Percentiles rank a stretch among this genome's conserved stretches.
Evolutionary conservation across 2,888 invertebrate species (phyloP).

Genomic region (Mesoligia furuncula): DNA sequence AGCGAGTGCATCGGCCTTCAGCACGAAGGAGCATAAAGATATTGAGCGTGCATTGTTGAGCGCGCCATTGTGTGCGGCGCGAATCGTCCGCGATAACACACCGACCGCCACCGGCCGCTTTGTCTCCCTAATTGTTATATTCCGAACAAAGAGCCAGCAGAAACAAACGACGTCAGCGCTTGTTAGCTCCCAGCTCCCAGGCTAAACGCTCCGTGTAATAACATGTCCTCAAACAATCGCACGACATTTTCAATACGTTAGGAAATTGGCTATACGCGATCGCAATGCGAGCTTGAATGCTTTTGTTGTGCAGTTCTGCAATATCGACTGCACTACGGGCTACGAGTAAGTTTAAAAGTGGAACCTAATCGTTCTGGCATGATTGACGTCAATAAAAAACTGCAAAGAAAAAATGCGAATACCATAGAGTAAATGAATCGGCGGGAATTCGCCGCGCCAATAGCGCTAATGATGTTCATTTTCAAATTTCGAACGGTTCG

Average conservation of each 20-base stretch:
- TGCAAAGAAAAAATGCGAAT: conserved; percentile 75
- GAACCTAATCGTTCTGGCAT: conserved; percentile 71
- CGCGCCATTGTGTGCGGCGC: conserved; percentile 79
- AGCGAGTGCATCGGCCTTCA: conserved; percentile 86
- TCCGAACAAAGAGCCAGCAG: conserved; percentile 84
- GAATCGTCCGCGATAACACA: conserved; percentile 82
- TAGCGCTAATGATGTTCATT: conserved; percentile 89
- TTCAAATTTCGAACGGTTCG: conserved; percentile 86
- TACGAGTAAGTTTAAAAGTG: conserved; percentile 60
- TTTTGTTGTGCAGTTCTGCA: conserved; percentile 74
- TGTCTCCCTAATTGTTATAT: conserved; percentile 88
- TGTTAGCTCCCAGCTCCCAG: conserved; percentile 81
- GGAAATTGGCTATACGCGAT: conserved; percentile 86
- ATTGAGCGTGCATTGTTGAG: conserved; percentile 87
- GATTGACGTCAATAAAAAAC: conserved; percentile 81
- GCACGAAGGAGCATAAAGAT: conserved; percentile 86
- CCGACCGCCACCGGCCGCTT: conserved; percentile 80
- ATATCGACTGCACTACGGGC: conserved; percentile 61
- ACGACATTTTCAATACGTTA: conserved; percentile 85
- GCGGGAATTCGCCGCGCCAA: conserved; percentile 76
- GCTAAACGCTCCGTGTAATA: conserved; percentile 87
- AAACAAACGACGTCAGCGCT: conserved; percentile 85
- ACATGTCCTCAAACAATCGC: conserved; percentile 89
- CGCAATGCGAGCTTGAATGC: conserved; percentile 74
- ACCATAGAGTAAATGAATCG: conserved; percentile 83